Percentiles rank a stretch among this genome's conserved stretches.
phyloP scores from a whole-genome alignment of 2,113 vertebrate genomes.

The Ophthalmolycus amberensis region DNA sequence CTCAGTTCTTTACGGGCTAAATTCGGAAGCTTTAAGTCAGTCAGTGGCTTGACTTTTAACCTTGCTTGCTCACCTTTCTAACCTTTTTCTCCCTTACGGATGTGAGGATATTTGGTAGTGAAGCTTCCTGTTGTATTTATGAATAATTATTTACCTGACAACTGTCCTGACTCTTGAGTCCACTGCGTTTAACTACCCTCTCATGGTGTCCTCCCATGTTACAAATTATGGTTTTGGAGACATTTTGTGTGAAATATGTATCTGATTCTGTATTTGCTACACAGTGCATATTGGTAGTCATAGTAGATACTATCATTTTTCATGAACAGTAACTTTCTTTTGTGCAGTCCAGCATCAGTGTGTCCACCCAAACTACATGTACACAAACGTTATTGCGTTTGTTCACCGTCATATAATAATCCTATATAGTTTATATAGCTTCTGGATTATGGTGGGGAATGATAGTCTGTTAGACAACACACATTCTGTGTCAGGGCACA shows the following conservation, averaged over 20 bases:
- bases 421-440: neutral
- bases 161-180: neutral
- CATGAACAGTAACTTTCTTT: neutral
- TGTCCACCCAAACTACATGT: neutral
- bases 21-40: conserved; percentile 67
- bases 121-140: conserved; percentile 3
- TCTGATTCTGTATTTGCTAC: neutral
- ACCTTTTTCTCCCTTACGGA: neutral
- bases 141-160: neutral
- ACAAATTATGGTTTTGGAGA: neutral
- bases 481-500: conserved; percentile 34
- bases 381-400: neutral
- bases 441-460: neutral
- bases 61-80: conserved; percentile 31
- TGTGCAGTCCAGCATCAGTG: neutral
- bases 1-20: conserved; percentile 47
- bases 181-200: neutral
- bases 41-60: conserved; percentile 48
- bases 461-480: neutral
- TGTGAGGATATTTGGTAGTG: conserved; percentile 8
- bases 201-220: neutral
- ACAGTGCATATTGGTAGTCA: neutral
- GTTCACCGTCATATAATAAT: neutral
- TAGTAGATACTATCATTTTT: neutral
- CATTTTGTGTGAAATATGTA: neutral